Percentiles rank a stretch among this genome's conserved stretches.
These are phyloP conservation scores for Eutrigla gurnardus DNA, from an alignment of 2,797 vertebrate species.

Conservation along the genomic window DNA sequence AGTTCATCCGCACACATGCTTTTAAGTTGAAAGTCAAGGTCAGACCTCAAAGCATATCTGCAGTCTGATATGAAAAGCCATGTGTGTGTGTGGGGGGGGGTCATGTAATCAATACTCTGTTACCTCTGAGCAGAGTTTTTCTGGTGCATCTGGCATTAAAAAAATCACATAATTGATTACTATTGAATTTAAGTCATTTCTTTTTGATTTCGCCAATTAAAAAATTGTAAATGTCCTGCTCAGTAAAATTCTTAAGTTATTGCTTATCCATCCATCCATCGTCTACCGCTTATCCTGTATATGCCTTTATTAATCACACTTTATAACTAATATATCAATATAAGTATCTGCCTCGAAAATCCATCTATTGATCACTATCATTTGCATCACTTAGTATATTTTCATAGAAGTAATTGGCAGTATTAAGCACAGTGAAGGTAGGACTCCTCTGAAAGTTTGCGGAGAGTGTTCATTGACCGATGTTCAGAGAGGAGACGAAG, in stretches of 20 bases:
- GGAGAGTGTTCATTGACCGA: neutral
- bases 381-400: neutral
- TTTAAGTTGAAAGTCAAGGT: constrained; percentile 10
- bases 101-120: too few relatives aligned
- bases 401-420: neutral
- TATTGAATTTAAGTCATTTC: too few relatives aligned
- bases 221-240: too few relatives aligned
- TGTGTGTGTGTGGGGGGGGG: neutral
- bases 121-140: too few relatives aligned
- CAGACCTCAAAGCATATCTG: constrained; percentile 6
- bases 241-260: too few relatives aligned
- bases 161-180: too few relatives aligned
- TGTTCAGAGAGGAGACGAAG: neutral
- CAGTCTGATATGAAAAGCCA: too few relatives aligned
- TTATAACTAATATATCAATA: neutral
- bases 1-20: neutral
- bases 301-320: too few relatives aligned
- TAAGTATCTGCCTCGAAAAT: neutral
- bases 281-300: too few relatives aligned
- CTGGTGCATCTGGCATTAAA: too few relatives aligned
- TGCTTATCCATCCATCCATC: too few relatives aligned
- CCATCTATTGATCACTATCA: neutral
- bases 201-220: too few relatives aligned
- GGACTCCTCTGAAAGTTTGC: neutral
- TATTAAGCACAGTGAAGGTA: neutral